These are phyloP conservation scores for Benitochromis conjunctus DNA, from an alignment of 2,113 vertebrate genomes.

Conservation along the genomic window DNA sequence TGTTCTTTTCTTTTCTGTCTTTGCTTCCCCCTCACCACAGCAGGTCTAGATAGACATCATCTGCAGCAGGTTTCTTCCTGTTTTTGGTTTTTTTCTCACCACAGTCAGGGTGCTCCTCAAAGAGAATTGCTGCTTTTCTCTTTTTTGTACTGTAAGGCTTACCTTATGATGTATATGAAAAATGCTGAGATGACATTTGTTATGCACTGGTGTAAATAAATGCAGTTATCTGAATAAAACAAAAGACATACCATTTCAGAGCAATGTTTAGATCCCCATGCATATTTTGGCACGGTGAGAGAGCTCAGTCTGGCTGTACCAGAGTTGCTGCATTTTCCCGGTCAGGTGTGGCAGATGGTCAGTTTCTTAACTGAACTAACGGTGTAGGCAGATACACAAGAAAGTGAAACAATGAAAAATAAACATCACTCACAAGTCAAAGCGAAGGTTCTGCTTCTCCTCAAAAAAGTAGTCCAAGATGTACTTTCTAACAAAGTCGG, in stretches of 20 bases:
- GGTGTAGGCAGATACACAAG: neutral
- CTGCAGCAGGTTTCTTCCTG: neutral
- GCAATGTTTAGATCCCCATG: neutral
- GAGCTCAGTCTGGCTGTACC: neutral
- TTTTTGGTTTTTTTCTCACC: fast-evolving
- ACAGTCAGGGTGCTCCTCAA: neutral
- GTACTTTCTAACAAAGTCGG: constrained; percentile 92
- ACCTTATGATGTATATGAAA: neutral
- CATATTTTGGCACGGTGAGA: neutral
- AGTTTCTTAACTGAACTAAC: neutral
- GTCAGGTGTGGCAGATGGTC: neutral
- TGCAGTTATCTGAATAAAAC: neutral
- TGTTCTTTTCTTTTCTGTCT: neutral
- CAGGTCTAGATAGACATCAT: neutral
- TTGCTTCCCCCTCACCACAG: neutral
- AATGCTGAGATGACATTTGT: neutral
- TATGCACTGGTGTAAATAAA: neutral
- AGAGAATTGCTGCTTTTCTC: neutral
- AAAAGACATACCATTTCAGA: neutral
- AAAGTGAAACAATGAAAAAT: neutral
- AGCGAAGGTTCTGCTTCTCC: constrained; percentile 93
- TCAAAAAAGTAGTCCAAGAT: constrained; percentile 95
- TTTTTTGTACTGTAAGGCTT: neutral
- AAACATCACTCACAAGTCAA: constrained; percentile 87
- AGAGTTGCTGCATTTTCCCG: neutral